Percentiles rank a stretch among this genome's conserved stretches.
These are phyloP conservation scores for Drepanosiphum platanoidis DNA, from an alignment of 2,888 invertebrate species.

Conservation along the genomic window DNA sequence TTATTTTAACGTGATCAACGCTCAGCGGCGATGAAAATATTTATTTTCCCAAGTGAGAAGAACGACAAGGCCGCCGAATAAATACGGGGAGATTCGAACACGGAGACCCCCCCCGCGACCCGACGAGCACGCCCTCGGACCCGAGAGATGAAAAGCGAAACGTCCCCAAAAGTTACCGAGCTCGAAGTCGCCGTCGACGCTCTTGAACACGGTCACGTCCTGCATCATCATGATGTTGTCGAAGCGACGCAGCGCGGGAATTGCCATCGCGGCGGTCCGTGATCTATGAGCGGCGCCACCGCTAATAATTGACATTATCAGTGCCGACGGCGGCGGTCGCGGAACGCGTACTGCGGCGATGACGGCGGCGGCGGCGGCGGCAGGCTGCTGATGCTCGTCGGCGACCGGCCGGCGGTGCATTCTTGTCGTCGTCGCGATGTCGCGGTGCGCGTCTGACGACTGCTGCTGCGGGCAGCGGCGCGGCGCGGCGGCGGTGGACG, in stretches of 20 bases:
- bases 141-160: not conserved
- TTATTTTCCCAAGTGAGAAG: too few species aligned
- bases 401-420: constrained; percentile 21
- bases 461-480: not conserved
- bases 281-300: constrained; percentile 32
- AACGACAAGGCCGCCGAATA: not conserved
- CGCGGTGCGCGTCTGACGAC: not conserved
- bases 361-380: too few species aligned
- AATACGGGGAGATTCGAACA: too few species aligned
- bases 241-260: constrained; percentile 34
- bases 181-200: constrained; percentile 36
- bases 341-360: constrained; percentile 52
- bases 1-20: too few species aligned
- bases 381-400: constrained; percentile 23
- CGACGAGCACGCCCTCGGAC: not conserved
- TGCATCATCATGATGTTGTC: constrained; percentile 41
- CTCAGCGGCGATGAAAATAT: too few species aligned
- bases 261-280: constrained; percentile 30
- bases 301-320: constrained; percentile 31
- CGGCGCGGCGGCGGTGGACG: constrained; percentile 7
- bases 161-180: constrained; percentile 30
- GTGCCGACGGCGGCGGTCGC: constrained; percentile 34
- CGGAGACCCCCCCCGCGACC: not conserved
- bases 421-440: not conserved
- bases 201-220: constrained; percentile 28